Conservation (phyloP, 2,113 vertebrate genomes). For the Rhombomys opimus region DNA sequence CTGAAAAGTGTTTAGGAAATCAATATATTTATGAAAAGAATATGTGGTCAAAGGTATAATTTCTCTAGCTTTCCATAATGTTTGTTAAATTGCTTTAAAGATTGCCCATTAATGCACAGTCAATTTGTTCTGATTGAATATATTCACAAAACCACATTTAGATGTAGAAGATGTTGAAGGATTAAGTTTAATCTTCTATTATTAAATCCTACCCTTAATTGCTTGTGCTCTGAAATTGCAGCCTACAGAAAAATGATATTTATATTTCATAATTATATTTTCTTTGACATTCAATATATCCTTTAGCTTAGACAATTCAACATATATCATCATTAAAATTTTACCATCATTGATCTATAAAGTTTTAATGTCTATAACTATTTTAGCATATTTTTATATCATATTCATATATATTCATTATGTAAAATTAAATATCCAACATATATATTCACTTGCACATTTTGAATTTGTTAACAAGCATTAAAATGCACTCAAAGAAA, state of each 20-base stretch:
- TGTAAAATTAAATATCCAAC: not conserved
- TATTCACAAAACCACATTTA: conserved; percentile 15
- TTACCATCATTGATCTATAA: not conserved
- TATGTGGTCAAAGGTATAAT: not conserved
- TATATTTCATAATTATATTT: conserved; percentile 9
- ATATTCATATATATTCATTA: not conserved
- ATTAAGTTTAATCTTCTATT: conserved; percentile 1
- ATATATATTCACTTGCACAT: not conserved
- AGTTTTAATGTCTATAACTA: not conserved
- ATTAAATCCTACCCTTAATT: conserved; percentile 5
- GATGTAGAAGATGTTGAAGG: not conserved
- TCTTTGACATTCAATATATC: conserved; percentile 13
- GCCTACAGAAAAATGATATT: not conserved
- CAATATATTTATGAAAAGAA: not conserved
- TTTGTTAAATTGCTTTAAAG: conserved; percentile 1
- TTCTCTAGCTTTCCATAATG: not conserved
- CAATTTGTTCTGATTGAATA: conserved; percentile 7
- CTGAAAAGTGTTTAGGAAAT: not conserved
- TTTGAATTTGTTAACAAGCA: not conserved
- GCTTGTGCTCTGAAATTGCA: not conserved
- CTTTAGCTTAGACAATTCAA: not conserved
- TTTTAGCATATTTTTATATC: not conserved
- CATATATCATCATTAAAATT: not conserved
- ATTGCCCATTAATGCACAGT: not conserved
- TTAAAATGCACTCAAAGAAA: not conserved